These are phyloP conservation scores for Neolamprologus cancellatus DNA, from an alignment of 2,113 vertebrate species.

Conservation along the genomic window DNA sequence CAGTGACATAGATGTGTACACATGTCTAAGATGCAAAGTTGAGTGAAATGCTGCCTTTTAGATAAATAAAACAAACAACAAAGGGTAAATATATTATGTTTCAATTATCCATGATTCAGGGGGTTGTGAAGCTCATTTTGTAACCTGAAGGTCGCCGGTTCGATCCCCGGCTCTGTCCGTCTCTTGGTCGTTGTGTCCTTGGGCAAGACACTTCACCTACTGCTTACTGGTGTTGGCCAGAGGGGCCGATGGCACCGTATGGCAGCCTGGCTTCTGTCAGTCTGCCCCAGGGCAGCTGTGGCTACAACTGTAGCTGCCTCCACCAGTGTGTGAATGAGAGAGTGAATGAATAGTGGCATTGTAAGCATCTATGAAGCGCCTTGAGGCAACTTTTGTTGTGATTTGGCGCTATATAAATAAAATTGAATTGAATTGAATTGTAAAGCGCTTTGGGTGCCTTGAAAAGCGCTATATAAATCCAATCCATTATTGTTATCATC, in stretches of 20 bases:
- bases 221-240: accelerated
- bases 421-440: no score
- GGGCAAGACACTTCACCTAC: not conserved
- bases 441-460: accelerated
- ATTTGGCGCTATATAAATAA: no score
- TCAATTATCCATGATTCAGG: not conserved
- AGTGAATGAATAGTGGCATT: not conserved
- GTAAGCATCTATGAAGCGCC: not conserved
- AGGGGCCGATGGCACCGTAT: accelerated
- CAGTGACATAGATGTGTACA: not conserved
- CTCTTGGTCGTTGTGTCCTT: not conserved
- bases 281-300: not conserved
- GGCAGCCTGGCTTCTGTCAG: not conserved
- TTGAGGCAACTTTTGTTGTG: no score
- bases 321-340: not conserved
- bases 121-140: not conserved
- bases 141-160: not conserved
- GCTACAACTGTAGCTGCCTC: not conserved
- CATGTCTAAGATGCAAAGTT: not conserved
- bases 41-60: not conserved
- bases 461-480: not conserved
- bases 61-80: not conserved
- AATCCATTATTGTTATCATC: not conserved
- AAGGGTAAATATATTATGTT: not conserved
- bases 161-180: not conserved